phyloP scores from a whole-genome alignment of 1,140 invertebrate species.

The Schlechtendalia chinensis region DNA sequence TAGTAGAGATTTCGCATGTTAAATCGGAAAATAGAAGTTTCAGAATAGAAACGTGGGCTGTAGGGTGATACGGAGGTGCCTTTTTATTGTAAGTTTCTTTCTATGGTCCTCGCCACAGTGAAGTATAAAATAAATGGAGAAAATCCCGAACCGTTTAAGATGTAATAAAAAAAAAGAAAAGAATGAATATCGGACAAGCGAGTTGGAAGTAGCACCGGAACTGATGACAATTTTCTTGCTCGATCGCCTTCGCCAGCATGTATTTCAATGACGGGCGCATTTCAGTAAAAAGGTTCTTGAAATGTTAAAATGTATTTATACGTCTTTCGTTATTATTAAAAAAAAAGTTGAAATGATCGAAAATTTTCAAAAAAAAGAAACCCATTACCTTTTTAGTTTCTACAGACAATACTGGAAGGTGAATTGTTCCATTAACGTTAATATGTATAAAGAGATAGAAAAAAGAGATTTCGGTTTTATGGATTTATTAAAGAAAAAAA shows the following conservation, averaged over 20 bases:
- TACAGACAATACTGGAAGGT: neutral
- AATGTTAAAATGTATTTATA: constrained; percentile 43
- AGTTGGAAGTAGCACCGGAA: constrained; percentile 46
- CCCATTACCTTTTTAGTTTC: constrained; percentile 13
- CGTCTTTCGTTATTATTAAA: constrained; percentile 12
- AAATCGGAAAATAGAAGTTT: constrained; percentile 28
- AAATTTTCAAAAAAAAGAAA: constrained; percentile 8
- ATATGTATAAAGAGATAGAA: neutral
- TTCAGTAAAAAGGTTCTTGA: constrained; percentile 37
- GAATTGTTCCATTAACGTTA: constrained; percentile 1
- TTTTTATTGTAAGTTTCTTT: constrained; percentile 38
- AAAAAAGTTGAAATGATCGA: constrained; percentile 16
- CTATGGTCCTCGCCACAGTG: neutral
- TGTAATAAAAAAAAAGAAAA: constrained; percentile 28
- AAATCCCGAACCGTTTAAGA: constrained; percentile 35
- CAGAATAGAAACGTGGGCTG: constrained; percentile 2
- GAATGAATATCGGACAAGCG: constrained; percentile 15
- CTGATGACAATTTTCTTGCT: constrained; percentile 47
- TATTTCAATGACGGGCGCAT: constrained; percentile 6
- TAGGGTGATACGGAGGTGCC: neutral
- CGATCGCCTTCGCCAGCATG: constrained; percentile 5
- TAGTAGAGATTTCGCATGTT: constrained; percentile 3
- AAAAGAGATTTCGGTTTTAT: neutral
- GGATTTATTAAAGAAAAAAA: neutral
- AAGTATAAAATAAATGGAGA: constrained; percentile 31